These are phyloP conservation scores for Dendrolimus pini DNA, from an alignment of 2,888 invertebrate genomes.

Conservation along the genomic window DNA sequence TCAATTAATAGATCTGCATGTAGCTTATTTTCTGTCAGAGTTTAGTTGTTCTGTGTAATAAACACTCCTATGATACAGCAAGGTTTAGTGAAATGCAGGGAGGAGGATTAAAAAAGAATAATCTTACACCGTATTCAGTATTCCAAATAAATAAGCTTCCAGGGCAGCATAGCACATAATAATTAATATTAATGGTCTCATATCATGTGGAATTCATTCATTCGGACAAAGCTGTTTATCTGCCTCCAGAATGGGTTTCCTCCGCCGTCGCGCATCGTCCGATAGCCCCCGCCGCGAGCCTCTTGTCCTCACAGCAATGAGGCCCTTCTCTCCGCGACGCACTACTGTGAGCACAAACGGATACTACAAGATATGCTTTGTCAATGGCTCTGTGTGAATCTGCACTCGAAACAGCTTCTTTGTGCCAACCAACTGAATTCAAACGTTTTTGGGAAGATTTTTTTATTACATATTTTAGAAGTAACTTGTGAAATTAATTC, in stretches of 20 bases:
- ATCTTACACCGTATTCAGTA: too few species aligned
- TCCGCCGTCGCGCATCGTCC: constrained; percentile 71
- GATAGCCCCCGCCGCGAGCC: constrained; percentile 74
- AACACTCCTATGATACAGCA: too few species aligned
- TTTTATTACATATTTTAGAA: constrained; percentile 12
- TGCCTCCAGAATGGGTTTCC: constrained; percentile 62
- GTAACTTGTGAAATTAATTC: too few species aligned
- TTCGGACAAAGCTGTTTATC: neutral
- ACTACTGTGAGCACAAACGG: constrained; percentile 76
- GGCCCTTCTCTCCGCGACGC: constrained; percentile 75
- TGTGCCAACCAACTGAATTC: constrained; percentile 57
- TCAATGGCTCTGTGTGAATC: constrained; percentile 73
- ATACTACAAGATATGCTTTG: constrained; percentile 77
- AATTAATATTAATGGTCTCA: too few species aligned
- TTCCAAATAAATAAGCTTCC: too few species aligned
- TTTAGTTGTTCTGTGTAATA: too few species aligned
- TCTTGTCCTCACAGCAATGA: constrained; percentile 45
- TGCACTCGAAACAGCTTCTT: constrained; percentile 40
- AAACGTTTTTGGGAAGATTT: constrained; percentile 33
- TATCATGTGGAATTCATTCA: too few species aligned
- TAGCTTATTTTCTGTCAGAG: too few species aligned
- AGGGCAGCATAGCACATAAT: too few species aligned
- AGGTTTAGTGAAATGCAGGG: too few species aligned
- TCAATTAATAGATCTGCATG: too few species aligned
- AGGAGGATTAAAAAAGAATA: too few species aligned